Evolutionary conservation across 53 echinoderm and acorn worm genomes (phyloP), one percentile per base, ranked within the genome.

Genomic region (Temnopleurus reevesii): DNA sequence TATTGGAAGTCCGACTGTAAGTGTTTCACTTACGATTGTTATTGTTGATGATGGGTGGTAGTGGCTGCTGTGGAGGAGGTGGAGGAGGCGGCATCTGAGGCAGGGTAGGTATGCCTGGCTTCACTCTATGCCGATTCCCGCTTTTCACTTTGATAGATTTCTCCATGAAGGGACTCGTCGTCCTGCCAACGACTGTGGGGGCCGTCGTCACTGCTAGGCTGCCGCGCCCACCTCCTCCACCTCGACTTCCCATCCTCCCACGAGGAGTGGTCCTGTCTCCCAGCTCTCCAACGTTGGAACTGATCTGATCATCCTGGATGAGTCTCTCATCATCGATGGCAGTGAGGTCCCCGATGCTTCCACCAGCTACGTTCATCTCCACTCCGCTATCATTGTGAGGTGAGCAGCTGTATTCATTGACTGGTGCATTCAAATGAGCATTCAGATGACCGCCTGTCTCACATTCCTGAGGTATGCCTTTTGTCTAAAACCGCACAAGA

Each of bases 381-480:
- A 98, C 94, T 4, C 98, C 98, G 88, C 98, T 98, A 91, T 98
- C 98, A 46, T 98, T 95, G 91, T 98, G 98, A 0, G 98, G 98
- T 3, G 98, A 98, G 81, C 92, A 91, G 92, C 98, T 96, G 92
- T 94, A 96, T 33, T 95, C 96, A 60, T 92, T 93, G 38, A 87
- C 12, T 9, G 88, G 88, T 29, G 88, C 88, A 21, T 8, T 86
- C 1, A 86, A 63, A 41, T 71, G 71, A 23, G 17, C 33, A 17
- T 12, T 84, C 15, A 13, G 63, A 34, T 66, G 61, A 29, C 4
- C 86, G 46, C 86, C 29, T 3, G 61, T 60, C 26, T 86, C 47
- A 66, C 88, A 87, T 46, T 87, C 88, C 66, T 87, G 88, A 45
- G 66, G 88, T 10, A 87, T 35, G 46, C 76, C 71, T 66, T 87